A percentile compares a stretch with the other conserved stretches of the same genome.
Evolutionary conservation across 2,113 vertebrate genomes (phyloP).

Genomic region (Trichomycterus rosablanca): DNA sequence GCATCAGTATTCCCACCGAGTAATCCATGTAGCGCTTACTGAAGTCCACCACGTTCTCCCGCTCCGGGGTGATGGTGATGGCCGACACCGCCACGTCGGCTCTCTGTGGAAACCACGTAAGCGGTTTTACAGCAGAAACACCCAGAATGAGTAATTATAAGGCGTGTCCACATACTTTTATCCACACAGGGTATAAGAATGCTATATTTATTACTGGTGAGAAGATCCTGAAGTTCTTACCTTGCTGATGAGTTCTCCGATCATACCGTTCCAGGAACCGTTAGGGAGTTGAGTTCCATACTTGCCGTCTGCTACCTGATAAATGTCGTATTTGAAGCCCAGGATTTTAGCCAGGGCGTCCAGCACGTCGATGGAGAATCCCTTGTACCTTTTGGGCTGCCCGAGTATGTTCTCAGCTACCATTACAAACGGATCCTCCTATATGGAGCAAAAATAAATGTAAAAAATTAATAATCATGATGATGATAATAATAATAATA

Average conservation of each 20-base stretch:
- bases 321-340: conserved; percentile 97
- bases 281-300: conserved; percentile 91
- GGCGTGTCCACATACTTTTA: too few species aligned
- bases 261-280: conserved; percentile 97
- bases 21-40: conserved; percentile 98
- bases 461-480: too few species aligned
- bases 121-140: too few species aligned
- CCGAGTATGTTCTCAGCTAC: conserved; percentile 97
- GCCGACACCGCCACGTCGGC: conserved; percentile 92
- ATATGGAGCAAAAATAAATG: too few species aligned
- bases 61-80: conserved; percentile 92
- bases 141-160: too few species aligned
- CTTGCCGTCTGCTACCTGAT: conserved; percentile 91
- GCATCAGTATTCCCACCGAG: conserved; percentile 89
- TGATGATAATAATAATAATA: too few species aligned
- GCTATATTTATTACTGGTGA: too few species aligned
- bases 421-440: conserved; percentile 99
- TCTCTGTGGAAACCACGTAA: conserved; percentile 65
- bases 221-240: too few species aligned
- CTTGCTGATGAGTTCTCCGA: conserved; percentile 98
- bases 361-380: conserved; percentile 94
- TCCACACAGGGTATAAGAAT: too few species aligned
- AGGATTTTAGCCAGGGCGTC: conserved; percentile 90
- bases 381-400: conserved; percentile 94
- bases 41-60: conserved; percentile 96